Evolutionary conservation across 1,140 invertebrate species (phyloP), one percentile per base, ranked within the genome.

Genomic region (Pogonomyrmex barbatus): DNA sequence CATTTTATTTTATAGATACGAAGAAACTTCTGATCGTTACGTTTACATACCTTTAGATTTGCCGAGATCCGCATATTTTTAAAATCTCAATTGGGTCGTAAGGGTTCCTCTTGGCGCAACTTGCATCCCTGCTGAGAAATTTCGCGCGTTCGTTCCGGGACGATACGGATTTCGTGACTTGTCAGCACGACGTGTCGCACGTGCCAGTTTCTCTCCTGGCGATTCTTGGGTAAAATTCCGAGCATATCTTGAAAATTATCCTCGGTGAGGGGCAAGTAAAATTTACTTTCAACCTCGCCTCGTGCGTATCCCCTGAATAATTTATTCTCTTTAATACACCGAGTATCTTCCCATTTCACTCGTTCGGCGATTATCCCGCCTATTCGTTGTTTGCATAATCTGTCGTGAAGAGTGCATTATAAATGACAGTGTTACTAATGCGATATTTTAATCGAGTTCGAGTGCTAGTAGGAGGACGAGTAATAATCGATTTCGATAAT

Each of bases 351-450:
- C 17, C 62, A 39, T n/a, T 67, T 70, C 77, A 54, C 77, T 81
- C 77, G 36, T 42, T 56, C 14, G 39, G 36, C 24, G 63, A 81
- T 81, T 70, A 68, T 81, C 77, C 24, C 47, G 36, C n/a, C 50
- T 79, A 62, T 42, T 68, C 62, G 36, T 36, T 42, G 63, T 81
- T 81, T 81, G 77, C 77, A 81, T 81, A 81, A 81, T 81, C 50
- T 24, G 63, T 33, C 33, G 62, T 68, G 62, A 81, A 42, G 63
- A 68, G 36, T 54, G 63, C 62, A 81, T 81, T 81, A 81, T 50
- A 68, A 54, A 47, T 14, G 62, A 52, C 17, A 6, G 45, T 42
- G 45, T 42, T 24, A 12, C 10, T 12, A 47, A 47, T 24, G 56
- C 45, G 76, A 65, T 36, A 17, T 9, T 67, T 56, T 52, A 78